Evolutionary conservation across 1,140 invertebrate species (phyloP).

Genomic region (Dufourea novaeangliae): DNA sequence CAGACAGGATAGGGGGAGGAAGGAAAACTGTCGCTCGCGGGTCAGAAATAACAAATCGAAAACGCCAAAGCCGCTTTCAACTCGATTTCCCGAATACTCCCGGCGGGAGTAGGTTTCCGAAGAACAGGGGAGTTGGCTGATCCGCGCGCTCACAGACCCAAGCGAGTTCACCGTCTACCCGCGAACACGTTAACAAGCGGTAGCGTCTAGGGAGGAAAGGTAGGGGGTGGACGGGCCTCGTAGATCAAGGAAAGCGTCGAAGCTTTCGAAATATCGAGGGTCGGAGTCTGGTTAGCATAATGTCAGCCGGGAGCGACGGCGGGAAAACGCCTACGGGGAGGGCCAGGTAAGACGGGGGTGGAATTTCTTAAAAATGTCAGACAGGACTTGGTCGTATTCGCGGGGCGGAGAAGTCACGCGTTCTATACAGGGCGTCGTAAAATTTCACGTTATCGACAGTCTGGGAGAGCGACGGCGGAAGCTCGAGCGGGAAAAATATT

Average conservation of each 20-base stretch:
- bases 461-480: background rate
- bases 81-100: constrained; percentile 13
- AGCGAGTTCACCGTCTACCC: constrained; percentile 11
- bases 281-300: constrained; percentile 77
- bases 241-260: constrained; percentile 72
- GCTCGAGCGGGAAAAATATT: constrained; percentile 50
- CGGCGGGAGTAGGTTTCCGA: background rate
- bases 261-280: constrained; percentile 72
- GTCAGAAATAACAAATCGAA: constrained; percentile 31
- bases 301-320: constrained; percentile 68
- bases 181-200: constrained; percentile 42
- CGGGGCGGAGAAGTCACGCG: constrained; percentile 47
- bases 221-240: no score
- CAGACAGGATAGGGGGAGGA: background rate
- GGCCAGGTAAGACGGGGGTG: constrained; percentile 54
- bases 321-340: constrained; percentile 38
- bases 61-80: constrained; percentile 21
- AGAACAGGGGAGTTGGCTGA: background rate
- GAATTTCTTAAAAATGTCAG: constrained; percentile 79
- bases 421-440: constrained; percentile 53
- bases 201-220: constrained; percentile 9
- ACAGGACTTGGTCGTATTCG: constrained; percentile 46
- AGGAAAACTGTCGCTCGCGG: background rate
- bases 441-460: constrained; percentile 63
- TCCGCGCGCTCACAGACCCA: background rate